Evolutionary conservation across 1,140 invertebrate species (phyloP), one percentile per base, ranked within the genome.

Genomic region (Aphelenchoides avenae): DNA sequence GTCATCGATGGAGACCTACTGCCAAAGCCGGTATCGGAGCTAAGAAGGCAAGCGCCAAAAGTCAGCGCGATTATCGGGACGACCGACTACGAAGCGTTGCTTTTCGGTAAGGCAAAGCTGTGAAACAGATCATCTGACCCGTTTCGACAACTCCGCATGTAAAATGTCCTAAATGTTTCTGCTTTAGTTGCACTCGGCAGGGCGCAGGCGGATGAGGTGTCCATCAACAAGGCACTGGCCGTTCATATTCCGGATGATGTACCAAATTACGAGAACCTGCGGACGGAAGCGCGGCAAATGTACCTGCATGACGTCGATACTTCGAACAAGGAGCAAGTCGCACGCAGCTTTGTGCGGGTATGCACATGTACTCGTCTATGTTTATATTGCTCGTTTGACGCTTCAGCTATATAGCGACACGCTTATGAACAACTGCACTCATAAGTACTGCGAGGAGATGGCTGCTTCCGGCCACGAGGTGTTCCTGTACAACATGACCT

Each of bases 361-460:
- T 11, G 29, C 22, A 56, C 6, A 18, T 61, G n/a, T 55, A 31
- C 6, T 15, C 60, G n/a, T 13, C 1, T 24, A 7, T 40, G 6
- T 13, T 61, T 41, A 29, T 22, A 31, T 6, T 7, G 40, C 18
- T 7, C 20, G 15, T 27, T n/a, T 15, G 50, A 60, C n/a, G 13
- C 59, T 69, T 54, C 48, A 64, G 61, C 20, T 69, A 2, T 67
- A 66, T 44, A 68, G 65, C 22, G 64, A 66, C 41, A 15, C 44
- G 18, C 36, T 66, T 37, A 68, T 66, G 56, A 66, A 66, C 41
- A 70, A 70, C 33, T 52, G 39, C 3, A 67, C 64, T 9, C 61
- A 69, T 4, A 33, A 41, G 1, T 66, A 69, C 46, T 62, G 40
- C 11, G 36, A 68, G 29, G 49, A 29, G 18, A 66, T 66, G 66